Base-by-base conservation (phyloP, 2,113 vertebrate genomes). In the Muscicapa adusta region DNA sequence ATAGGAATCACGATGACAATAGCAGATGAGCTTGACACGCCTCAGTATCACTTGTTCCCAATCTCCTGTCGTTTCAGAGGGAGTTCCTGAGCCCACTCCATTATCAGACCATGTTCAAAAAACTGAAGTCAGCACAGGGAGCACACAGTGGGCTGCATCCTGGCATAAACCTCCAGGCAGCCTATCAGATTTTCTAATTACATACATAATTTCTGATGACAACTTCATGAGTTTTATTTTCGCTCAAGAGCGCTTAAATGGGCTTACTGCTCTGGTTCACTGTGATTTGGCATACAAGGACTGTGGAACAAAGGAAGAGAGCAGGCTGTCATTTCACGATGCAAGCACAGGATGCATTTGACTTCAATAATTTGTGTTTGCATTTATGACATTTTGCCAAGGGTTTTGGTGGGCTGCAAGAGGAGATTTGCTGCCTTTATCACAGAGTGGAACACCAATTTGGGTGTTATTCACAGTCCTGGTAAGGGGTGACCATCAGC, bases 301-400 rank as follows among this genome's bases (percentile, higher is more conserved):
- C 24, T 1, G 1, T 19, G 80, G 48, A 63, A 53, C 4, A 40
- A 67, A 87, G 29, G 38, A 34, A 15, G 66, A 42, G 26, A 40
- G 23, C 4, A 74, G 70, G 29, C 18, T 51, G 31, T 48, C 8
- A 7, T 48, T 63, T 58, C 18, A 3, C 1, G 0, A 12, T 20
- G 16, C 42, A 58, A 51, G 56, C 43, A 17, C 36, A n/a, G 51
- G 7, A 20, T 14, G 5, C 2, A 3, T 34, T 62, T 26, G 3
- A 33, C 43, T 47, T 51, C 56, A 31, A 6, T 53, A n/a, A 67
- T 72, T 18, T 60, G 31, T 88, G 57, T 50, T 73, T 53, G 36
- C 31, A 15, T 6, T 34, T 43, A 13, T 9, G 47, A 16, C 14
- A 31, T 51, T 86, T 88, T 89, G 34, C 29, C n/a, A 51, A 38